phyloP scores from a whole-genome alignment of 92 coral and sea anemone genomes.

The Parazoanthus atlanticus region DNA sequence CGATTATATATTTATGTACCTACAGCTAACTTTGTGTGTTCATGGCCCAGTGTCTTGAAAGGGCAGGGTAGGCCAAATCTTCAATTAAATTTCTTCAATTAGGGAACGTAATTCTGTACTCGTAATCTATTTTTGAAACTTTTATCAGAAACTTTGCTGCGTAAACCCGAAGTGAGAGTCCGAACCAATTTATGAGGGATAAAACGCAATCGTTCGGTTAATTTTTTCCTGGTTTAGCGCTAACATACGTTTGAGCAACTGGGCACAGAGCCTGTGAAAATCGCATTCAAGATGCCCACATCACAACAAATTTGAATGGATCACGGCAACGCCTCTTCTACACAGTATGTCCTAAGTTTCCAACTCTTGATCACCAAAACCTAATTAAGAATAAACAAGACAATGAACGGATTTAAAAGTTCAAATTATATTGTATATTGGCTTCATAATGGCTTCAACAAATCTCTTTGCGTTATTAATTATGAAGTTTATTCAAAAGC shows the following conservation, averaged over 20 bases:
- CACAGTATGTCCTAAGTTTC: not conserved
- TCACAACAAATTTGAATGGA: not conserved
- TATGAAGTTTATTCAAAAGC: not conserved
- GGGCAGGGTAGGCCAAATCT: too few species aligned
- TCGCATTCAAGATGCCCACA: not conserved
- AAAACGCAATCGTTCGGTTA: not conserved
- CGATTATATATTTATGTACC: too few species aligned
- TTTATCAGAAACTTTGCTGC: not conserved
- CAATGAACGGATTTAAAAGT: not conserved
- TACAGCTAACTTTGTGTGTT: too few species aligned
- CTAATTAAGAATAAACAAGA: slow-evolving; percentile 12
- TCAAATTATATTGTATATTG: not conserved
- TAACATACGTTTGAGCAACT: not conserved
- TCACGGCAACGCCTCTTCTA: not conserved
- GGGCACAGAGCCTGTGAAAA: not conserved
- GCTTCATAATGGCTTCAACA: not conserved
- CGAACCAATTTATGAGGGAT: not conserved
- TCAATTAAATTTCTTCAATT: too few species aligned
- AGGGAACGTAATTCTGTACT: too few species aligned
- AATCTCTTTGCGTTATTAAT: slow-evolving; percentile 2
- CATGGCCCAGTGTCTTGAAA: too few species aligned
- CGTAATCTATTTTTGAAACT: too few species aligned
- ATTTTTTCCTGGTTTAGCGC: not conserved
- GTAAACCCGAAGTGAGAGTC: not conserved
- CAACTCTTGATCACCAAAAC: not conserved